Base-by-base conservation (phyloP, 2,888 invertebrate genomes). In the Ptilodon capucinus region DNA sequence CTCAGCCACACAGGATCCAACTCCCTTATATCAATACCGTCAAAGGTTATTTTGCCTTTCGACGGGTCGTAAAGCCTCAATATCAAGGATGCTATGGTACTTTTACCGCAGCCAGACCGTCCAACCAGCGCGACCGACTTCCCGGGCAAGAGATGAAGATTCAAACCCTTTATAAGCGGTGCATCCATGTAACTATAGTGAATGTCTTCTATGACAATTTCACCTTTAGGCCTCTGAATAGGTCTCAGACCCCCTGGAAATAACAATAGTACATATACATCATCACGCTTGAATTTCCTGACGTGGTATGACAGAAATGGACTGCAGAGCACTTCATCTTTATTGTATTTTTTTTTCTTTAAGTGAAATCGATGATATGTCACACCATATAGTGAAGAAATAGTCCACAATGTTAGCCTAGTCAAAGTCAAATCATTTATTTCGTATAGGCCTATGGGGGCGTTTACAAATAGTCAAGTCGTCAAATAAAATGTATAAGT, bases 41-140 rank as follows among this genome's bases (percentile, higher is more conserved):
- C 99, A 17, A 99, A 77, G 40, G 92, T 76, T 43, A 99, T 91
- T 6, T 75, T 76, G 0, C 98, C 98, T 50, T 81, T 69, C 2
- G 90, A 84, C 0, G 98, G 98, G 76, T 98, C 98, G 75, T 99
- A 99, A 0, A 97, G 86, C 68, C 98, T 91, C 41, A 99, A 84
- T 54, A 99, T 90, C 1, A 99, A 91, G 0, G 95, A 91, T 0
- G 96, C 97, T 48, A 99, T 90, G 0, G 99, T 99, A 41, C 97
- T 98, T 84, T 99, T 99, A 0, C 99, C 99, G 19, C 97, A 97
- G 0, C 99, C 99, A 49, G 98, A 98, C 0, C 97, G 92, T 0
- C 99, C 99, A 0, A 99, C 95, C 13, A 95, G 77, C 0, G 98
- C 98, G 8, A 96, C 93, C 0, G 96, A 94, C 54, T 93, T 93